phyloP scores from a whole-genome alignment of 2,113 vertebrate species.

The Leptosomus discolor region DNA sequence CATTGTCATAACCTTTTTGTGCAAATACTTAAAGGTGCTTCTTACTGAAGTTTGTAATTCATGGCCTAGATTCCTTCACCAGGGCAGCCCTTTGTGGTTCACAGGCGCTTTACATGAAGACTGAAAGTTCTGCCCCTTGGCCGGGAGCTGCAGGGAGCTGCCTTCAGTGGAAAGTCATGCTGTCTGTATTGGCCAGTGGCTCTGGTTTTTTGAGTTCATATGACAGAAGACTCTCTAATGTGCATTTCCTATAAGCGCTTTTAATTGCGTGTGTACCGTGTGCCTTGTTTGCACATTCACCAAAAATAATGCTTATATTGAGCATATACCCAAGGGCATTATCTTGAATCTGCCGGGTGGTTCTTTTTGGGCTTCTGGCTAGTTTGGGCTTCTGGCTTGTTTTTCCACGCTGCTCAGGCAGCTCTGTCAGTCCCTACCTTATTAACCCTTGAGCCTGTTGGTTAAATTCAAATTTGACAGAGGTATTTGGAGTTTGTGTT shows the following conservation, averaged over 20 bases:
- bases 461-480: background rate
- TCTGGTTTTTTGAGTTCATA: too few relatives aligned
- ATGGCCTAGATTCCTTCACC: rapidly evolving
- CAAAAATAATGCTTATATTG: background rate
- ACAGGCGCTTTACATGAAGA: background rate
- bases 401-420: background rate
- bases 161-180: background rate
- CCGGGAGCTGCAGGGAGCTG: background rate
- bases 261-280: background rate
- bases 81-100: background rate
- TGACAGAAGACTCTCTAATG: background rate
- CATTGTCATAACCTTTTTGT: background rate
- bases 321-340: background rate
- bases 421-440: background rate
- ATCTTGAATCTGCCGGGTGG: background rate
- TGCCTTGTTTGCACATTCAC: background rate
- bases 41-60: background rate
- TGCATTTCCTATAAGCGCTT: background rate
- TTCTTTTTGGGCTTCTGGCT: background rate
- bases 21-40: background rate
- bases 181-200: background rate
- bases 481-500: background rate
- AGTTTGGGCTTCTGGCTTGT: background rate
- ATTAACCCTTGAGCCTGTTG: background rate
- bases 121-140: background rate